Percentiles rank a stretch among this genome's conserved stretches.
Evolutionary conservation across 2,888 invertebrate genomes (phyloP).

Genomic region (Ectemnius lituratus): DNA sequence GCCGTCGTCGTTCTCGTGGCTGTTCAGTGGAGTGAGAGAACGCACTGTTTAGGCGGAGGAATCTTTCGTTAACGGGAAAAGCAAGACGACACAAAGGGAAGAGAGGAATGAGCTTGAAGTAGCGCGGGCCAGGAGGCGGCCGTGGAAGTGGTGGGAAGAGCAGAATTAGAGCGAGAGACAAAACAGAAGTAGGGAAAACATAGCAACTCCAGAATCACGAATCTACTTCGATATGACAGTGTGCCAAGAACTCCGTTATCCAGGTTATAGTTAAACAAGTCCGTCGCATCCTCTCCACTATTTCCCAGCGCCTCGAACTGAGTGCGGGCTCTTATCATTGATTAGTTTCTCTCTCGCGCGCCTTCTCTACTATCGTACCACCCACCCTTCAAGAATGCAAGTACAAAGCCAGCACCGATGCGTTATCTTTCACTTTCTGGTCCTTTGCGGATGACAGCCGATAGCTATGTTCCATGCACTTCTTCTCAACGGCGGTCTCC

Average conservation of each 20-base stretch:
- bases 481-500: not conserved
- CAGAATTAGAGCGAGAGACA: conserved; percentile 2
- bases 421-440: conserved; percentile 40
- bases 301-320: conserved; percentile 12
- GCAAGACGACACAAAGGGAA: not conserved
- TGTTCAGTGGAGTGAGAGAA: not conserved
- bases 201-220: conserved; percentile 61
- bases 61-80: not conserved
- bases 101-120: not conserved
- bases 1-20: too few species aligned
- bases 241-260: conserved; percentile 72
- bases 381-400: conserved; percentile 37
- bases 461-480: conserved; percentile 17
- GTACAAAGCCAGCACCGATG: conserved; percentile 48
- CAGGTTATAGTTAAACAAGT: conserved; percentile 49
- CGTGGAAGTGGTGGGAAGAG: conserved; percentile 8
- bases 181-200: conserved; percentile 33
- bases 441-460: conserved; percentile 39
- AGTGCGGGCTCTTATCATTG: too few species aligned
- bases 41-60: not conserved
- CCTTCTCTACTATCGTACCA: conserved; percentile 14
- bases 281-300: conserved; percentile 41
- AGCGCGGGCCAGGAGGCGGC: not conserved
- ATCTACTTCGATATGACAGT: conserved; percentile 70
- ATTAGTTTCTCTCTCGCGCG: conserved; percentile 14